These are phyloP conservation scores for Cervus canadensis DNA, from an alignment of 2,113 vertebrate genomes.

Conservation along the genomic window DNA sequence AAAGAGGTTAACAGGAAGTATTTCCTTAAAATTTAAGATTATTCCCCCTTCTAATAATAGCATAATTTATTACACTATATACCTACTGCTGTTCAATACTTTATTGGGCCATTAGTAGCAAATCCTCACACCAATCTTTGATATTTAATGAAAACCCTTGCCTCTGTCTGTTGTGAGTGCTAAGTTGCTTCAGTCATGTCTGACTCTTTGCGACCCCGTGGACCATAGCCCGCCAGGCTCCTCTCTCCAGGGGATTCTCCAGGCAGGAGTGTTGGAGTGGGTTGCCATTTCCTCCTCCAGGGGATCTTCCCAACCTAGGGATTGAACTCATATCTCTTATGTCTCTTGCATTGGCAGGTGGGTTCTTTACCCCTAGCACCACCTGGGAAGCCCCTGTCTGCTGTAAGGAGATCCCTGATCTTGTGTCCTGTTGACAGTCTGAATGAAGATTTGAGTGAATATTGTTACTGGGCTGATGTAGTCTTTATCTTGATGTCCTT, in stretches of 20 bases:
- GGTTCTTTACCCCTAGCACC: neutral
- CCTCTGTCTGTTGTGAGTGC: neutral
- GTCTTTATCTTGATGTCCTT: conserved; percentile 2
- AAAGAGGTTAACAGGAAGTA: neutral
- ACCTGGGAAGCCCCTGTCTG: neutral
- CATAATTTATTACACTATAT: neutral
- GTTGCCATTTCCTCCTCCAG: neutral
- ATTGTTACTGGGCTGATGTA: neutral
- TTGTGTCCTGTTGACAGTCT: neutral
- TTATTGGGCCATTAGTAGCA: neutral
- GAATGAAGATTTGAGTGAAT: neutral
- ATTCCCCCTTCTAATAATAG: neutral
- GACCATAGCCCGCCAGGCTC: neutral
- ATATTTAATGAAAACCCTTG: neutral
- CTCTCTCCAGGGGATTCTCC: neutral
- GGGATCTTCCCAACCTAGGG: neutral
- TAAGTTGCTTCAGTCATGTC: neutral
- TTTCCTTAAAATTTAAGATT: neutral
- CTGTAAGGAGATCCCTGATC: neutral
- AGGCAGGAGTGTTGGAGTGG: neutral
- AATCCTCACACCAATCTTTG: neutral
- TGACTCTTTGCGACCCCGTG: neutral
- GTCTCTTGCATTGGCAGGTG: neutral
- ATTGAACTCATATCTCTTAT: neutral
- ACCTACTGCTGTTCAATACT: neutral